Percentiles rank a stretch among this genome's conserved stretches.
These are phyloP conservation scores for Spilosoma lubricipeda DNA, from an alignment of 2,888 invertebrate species.

Conservation along the genomic window DNA sequence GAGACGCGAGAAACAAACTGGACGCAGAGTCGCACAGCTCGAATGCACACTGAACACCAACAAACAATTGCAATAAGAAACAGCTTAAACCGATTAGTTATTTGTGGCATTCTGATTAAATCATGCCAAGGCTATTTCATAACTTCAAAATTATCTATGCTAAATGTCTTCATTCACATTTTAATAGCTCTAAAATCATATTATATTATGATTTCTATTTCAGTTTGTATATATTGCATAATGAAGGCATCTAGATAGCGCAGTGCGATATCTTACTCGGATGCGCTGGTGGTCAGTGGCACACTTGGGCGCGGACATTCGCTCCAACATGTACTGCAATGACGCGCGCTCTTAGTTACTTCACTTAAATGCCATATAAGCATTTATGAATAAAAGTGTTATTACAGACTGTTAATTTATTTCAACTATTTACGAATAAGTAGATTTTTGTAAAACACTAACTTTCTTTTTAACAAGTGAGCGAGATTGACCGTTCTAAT, in stretches of 20 bases:
- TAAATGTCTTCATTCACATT: slow-evolving; percentile 73
- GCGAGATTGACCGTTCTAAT: neutral
- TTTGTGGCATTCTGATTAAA: slow-evolving; percentile 67
- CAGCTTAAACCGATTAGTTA: slow-evolving; percentile 73
- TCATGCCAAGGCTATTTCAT: slow-evolving; percentile 70
- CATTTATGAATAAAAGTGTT: neutral
- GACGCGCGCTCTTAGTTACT: slow-evolving; percentile 63
- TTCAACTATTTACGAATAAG: neutral
- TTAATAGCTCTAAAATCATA: neutral
- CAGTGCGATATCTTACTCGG: slow-evolving; percentile 91
- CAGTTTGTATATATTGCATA: slow-evolving; percentile 25
- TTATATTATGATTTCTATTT: slow-evolving; percentile 3
- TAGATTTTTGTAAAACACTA: neutral
- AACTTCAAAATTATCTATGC: slow-evolving; percentile 53
- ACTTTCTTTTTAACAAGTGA: too few relatives aligned
- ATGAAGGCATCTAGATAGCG: slow-evolving; percentile 73
- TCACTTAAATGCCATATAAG: neutral
- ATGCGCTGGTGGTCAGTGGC: slow-evolving; percentile 95
- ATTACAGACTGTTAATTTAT: neutral
- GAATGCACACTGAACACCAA: slow-evolving; percentile 85
- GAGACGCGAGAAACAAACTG: slow-evolving; percentile 59
- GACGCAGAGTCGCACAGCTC: slow-evolving; percentile 60
- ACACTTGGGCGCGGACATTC: slow-evolving; percentile 94
- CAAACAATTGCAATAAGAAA: slow-evolving; percentile 72
- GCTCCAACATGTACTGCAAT: slow-evolving; percentile 96